Evolutionary conservation across 2,113 vertebrate species (phyloP), one percentile per base, ranked within the genome.

Genomic region (Ophthalmolycus amberensis): DNA sequence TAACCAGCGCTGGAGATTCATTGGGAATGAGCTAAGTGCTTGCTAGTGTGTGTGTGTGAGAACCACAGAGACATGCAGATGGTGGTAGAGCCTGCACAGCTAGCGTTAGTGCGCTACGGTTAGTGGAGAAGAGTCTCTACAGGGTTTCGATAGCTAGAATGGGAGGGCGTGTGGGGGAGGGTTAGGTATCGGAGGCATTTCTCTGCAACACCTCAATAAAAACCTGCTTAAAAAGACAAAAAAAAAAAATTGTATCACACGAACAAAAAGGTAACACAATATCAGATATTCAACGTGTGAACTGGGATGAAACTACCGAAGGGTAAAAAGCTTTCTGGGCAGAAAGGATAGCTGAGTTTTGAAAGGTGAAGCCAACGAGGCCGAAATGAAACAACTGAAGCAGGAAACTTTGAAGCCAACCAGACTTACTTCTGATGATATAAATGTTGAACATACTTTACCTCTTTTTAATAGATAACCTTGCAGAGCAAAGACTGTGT

Each of bases 181-280:
- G 69, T 37, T 16, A 73, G 25, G 54, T 22, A 52, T 76, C 65
- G 75, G 2, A 66, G 62, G 74, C 11, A 79, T 91, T 89, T 92
- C 84, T 87, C 89, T 70, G 89, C 84, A 85, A 87, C 83, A 70
- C 15, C 68, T 81, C 80, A 91, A 84, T 79, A 89, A 85, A 86
- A 80, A 92, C 91, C 93, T 93, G 93, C 91, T 93, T 72, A 90
- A 88, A 92, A 89, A 93, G 83, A 92, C 86, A 91, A 86, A 85
- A 84, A 76, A 82, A 75, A 77, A 6, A 27, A 27, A 2, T 10
- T 6, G 65, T 63, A 76, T 32, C 75, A 89, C 79, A 91, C 69
- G 44, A 84, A 88, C 50, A 88, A 89, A 89, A 90, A 79, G 48
- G 76, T 72, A 59, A 85, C 4, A 85, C 76, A 91, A 78, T 75